Evolutionary conservation across 2,797 vertebrate genomes (phyloP).

Genomic region (Prunella strophiata): DNA sequence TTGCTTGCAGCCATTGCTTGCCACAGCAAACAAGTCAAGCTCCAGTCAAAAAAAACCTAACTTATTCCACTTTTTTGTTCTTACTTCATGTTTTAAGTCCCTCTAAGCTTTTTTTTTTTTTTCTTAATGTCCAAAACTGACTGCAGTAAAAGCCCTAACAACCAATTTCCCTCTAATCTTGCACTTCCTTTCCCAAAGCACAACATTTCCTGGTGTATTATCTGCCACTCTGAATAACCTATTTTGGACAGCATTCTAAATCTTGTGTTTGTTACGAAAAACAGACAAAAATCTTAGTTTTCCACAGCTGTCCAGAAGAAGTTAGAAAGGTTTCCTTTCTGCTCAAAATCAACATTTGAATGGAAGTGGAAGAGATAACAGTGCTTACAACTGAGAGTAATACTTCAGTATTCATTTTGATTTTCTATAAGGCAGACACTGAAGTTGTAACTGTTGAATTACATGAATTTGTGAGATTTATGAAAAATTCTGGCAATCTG

Average conservation of each 20-base stretch:
- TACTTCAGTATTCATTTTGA: not conserved
- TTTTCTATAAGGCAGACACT: not conserved
- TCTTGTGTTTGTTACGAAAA: not conserved
- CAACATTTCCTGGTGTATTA: not conserved
- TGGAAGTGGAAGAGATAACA: not conserved
- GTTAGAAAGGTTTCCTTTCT: not conserved
- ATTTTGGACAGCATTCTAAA: not conserved
- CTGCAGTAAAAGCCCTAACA: not conserved
- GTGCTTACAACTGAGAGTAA: not conserved
- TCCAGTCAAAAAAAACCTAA: accelerated
- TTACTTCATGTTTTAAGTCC: not conserved
- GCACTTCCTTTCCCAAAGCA: not conserved
- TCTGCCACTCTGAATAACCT: not conserved
- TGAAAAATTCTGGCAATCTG: not conserved
- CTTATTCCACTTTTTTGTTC: not conserved
- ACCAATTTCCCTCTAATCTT: not conserved
- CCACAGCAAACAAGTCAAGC: not conserved
- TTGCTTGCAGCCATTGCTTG: not conserved
- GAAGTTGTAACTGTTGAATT: not conserved
- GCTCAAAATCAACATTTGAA: not conserved
- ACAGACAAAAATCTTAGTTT: not conserved
- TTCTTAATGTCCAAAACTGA: not conserved
- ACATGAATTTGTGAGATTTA: not conserved
- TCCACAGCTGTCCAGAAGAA: not conserved
- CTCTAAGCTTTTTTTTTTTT: not conserved